Evolutionary conservation across 2,888 invertebrate genomes (phyloP).

Genomic region (Pammene fasciana): DNA sequence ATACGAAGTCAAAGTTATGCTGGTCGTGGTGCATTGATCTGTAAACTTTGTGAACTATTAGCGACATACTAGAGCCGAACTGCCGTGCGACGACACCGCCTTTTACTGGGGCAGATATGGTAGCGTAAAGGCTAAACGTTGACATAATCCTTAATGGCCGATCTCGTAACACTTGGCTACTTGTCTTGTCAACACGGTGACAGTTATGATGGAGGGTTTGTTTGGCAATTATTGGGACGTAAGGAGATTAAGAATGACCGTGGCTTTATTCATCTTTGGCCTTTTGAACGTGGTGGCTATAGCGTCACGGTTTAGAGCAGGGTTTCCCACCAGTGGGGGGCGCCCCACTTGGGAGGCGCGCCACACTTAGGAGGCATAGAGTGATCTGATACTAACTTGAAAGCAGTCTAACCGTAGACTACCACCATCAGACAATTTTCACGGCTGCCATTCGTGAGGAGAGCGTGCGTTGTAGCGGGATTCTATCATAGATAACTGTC

Average conservation of each 20-base stretch:
- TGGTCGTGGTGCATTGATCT: not conserved
- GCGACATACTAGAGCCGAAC: slow-evolving; percentile 8
- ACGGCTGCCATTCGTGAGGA: too few species aligned
- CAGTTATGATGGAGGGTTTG: slow-evolving; percentile 20
- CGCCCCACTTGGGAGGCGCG: too few species aligned
- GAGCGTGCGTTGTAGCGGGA: too few species aligned
- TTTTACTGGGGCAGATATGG: slow-evolving; percentile 23
- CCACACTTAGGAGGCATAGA: too few species aligned
- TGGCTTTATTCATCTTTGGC: slow-evolving; percentile 1
- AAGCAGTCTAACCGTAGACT: too few species aligned
- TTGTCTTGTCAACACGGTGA: slow-evolving; percentile 43
- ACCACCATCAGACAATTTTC: too few species aligned
- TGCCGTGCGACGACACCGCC: slow-evolving; percentile 14
- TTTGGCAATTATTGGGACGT: not conserved
- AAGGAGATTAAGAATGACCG: slow-evolving; percentile 9
- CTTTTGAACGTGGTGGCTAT: not conserved
- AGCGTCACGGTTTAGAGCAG: too few species aligned
- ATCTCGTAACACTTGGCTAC: slow-evolving; percentile 49
- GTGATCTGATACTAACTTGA: too few species aligned
- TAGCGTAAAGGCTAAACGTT: slow-evolving; percentile 38
- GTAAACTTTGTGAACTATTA: not conserved
- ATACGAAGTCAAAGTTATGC: not conserved
- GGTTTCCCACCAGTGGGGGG: too few species aligned
- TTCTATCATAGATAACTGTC: too few species aligned
- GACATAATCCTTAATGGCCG: slow-evolving; percentile 51